Base-by-base conservation (phyloP, 1,140 invertebrate genomes). In the Tetramorium simillimum region DNA sequence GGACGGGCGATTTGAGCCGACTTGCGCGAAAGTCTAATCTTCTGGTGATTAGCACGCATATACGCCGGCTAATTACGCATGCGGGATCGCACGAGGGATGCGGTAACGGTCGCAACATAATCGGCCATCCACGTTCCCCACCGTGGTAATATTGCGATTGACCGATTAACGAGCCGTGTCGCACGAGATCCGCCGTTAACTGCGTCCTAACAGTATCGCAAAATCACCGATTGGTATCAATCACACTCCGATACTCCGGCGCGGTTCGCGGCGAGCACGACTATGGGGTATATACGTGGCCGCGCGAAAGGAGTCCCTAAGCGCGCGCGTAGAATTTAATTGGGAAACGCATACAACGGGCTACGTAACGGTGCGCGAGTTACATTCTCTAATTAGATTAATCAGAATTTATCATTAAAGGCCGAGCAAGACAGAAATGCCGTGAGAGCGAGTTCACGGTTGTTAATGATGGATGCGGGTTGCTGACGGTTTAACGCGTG, bases 151-250 rank as follows among this genome's bases (percentile, higher is more conserved):
- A 51, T 78, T 62, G 58, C 33, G 69, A 37, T 76, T 76, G 53
- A 12, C 43, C 85, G 85, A 75, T 86, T 76, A 88, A 86, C 77
- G 85, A 88, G 58, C 77, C 87, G 76, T 88, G 60, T 88, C 87
- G 67, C 37, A 21, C 60, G 67, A 63, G 85, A 81, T 86, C 67
- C 67, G 85, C 65, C 62, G 51, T 82, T 86, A 86, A 88, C 72
- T 75, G 72, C 85, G 60, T 51, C 51, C 69, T 69, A 56, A 62
- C 70, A 72, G 43, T 67, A 87, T 81, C 70, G 62, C 51, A 16
- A 77, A 75, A 85, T 73, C 86, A 49, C 21, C 60, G 63, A 85
- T 87, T 62, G 60, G 37, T 73, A 84, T 87, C 86, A 53, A 87
- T 85, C 81, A 46, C 53, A 84, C 53, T 78, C 58, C 46, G 14